Conservation (phyloP, 2,888 invertebrate genomes). For the Brenthis hecate region DNA sequence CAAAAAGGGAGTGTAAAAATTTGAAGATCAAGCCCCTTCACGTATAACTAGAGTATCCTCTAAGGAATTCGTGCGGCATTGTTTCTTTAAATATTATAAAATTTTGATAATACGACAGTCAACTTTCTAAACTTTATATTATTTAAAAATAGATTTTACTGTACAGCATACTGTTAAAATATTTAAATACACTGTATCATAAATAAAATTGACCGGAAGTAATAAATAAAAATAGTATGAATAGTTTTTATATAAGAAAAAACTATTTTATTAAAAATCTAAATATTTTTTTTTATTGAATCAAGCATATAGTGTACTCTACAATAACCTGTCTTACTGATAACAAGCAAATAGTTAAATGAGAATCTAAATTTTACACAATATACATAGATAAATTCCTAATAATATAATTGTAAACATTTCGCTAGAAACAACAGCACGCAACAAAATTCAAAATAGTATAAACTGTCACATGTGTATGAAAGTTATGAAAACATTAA, state of each 20-base stretch:
- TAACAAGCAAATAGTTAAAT: neutral
- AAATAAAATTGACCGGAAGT: too few relatives aligned
- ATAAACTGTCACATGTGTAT: conserved; percentile 34
- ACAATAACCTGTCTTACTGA: too few relatives aligned
- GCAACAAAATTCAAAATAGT: conserved; percentile 35
- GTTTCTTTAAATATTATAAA: conserved; percentile 27
- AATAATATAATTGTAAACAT: conserved; percentile 8
- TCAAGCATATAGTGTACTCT: too few relatives aligned
- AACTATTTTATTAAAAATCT: too few relatives aligned
- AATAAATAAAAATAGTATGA: too few relatives aligned
- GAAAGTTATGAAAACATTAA: conserved; percentile 48
- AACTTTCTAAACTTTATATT: neutral
- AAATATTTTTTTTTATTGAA: too few relatives aligned
- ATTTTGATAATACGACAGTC: conserved; percentile 7
- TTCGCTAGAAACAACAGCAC: conserved; percentile 24
- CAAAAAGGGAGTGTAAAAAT: conserved; percentile 59
- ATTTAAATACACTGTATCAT: too few relatives aligned
- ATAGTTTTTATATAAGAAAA: too few relatives aligned
- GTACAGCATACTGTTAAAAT: too few relatives aligned
- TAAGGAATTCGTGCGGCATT: conserved; percentile 26
- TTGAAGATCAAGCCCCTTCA: conserved; percentile 58
- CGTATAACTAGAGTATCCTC: conserved; percentile 52
- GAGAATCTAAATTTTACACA: neutral
- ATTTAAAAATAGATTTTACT: too few relatives aligned
- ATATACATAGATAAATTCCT: neutral